These are phyloP conservation scores for Sminthurides bifidus DNA, from an alignment of 1,140 invertebrate species.

Conservation along the genomic window DNA sequence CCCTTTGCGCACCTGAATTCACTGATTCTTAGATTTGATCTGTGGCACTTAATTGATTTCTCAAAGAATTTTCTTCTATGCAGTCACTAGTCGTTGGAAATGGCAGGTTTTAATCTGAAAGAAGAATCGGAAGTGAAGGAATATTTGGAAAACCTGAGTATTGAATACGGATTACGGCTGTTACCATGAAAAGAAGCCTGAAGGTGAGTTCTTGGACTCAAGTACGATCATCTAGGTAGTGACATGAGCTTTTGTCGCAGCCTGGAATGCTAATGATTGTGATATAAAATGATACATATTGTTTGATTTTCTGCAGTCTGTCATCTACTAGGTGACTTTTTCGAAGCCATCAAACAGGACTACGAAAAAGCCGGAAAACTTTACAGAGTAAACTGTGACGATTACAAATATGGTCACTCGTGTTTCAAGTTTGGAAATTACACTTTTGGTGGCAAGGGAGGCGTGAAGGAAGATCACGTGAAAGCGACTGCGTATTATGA, in stretches of 20 bases:
- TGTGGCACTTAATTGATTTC: too few species aligned
- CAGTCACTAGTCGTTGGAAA: neutral
- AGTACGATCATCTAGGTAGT: too few species aligned
- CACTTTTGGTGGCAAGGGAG: conserved; percentile 40
- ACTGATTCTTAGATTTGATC: too few species aligned
- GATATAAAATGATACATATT: conserved; percentile 19
- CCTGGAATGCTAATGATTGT: neutral
- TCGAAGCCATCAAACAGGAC: conserved; percentile 68
- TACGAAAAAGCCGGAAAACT: conserved; percentile 60
- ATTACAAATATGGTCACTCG: conserved; percentile 63
- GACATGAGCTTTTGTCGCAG: too few species aligned
- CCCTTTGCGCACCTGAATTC: too few species aligned
- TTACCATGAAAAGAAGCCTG: conserved; percentile 64
- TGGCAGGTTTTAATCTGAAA: conserved; percentile 53
- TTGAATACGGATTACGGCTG: conserved; percentile 85
- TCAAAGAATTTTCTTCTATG: too few species aligned
- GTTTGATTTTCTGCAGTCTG: conserved; percentile 54
- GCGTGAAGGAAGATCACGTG: conserved; percentile 31
- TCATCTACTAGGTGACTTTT: conserved; percentile 75
- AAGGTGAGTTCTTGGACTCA: conserved; percentile 44
- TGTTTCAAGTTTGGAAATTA: conserved; percentile 75
- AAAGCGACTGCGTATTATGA: conserved; percentile 57
- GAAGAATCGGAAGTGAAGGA: conserved; percentile 71
- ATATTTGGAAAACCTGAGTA: conserved; percentile 75
- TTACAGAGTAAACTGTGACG: conserved; percentile 73